Conservation (phyloP, 2,113 vertebrate species). For the Scatophagus argus region DNA sequence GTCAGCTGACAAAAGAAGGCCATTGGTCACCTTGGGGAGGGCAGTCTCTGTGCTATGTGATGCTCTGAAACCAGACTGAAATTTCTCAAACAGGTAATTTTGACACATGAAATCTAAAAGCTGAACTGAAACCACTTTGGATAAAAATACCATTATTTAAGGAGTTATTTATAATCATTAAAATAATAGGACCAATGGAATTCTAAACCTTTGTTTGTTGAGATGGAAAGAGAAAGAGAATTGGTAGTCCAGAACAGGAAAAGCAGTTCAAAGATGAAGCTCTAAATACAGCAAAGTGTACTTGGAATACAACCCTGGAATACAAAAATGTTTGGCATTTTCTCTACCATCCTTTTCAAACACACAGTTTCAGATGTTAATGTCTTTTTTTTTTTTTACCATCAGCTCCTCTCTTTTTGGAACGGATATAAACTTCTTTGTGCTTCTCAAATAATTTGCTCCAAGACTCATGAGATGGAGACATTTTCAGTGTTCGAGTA, state of each 20-base stretch:
- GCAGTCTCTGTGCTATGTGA: too few species aligned
- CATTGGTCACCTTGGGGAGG: too few species aligned
- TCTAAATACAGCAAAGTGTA: slow-evolving; percentile 16
- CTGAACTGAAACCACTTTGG: too few species aligned
- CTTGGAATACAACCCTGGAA: slow-evolving; percentile 48
- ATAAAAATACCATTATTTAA: too few species aligned
- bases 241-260: too few species aligned
- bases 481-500: slow-evolving; percentile 61
- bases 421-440: slow-evolving; percentile 26
- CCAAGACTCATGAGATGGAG: slow-evolving; percentile 27
- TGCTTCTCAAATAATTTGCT: slow-evolving; percentile 45
- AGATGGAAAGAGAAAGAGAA: slow-evolving; percentile 6
- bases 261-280: slow-evolving; percentile 13
- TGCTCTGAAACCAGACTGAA: too few species aligned
- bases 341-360: slow-evolving; percentile 21
- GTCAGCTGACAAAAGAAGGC: too few species aligned
- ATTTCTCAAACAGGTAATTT: too few species aligned
- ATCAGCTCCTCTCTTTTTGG: slow-evolving; percentile 36
- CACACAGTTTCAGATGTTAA: slow-evolving; percentile 3
- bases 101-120: too few species aligned
- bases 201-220: neutral
- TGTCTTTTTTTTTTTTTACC: slow-evolving; percentile 19
- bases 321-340: slow-evolving; percentile 31
- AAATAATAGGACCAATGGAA: too few species aligned
- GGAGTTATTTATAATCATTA: too few species aligned